Conservation (phyloP, 2,888 invertebrate genomes). For the Campopleginae sp. region DNA sequence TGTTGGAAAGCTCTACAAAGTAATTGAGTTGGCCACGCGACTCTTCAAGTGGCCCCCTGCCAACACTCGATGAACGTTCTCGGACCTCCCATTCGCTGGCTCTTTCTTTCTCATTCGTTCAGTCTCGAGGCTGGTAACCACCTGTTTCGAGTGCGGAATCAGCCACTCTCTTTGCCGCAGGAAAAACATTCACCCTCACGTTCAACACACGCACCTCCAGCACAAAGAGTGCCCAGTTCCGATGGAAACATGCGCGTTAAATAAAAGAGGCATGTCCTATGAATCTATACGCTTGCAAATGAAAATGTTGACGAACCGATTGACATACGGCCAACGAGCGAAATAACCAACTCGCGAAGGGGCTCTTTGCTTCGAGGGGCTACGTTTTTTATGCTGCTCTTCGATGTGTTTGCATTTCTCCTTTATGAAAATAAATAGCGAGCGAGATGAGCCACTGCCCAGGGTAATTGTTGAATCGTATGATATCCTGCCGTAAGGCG, state of each 20-base stretch:
- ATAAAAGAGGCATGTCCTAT: constrained; percentile 55
- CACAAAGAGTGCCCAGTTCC: constrained; percentile 19
- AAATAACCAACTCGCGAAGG: constrained; percentile 57
- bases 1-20: constrained; percentile 80
- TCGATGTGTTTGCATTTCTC: constrained; percentile 77
- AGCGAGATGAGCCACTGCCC: constrained; percentile 25
- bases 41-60: constrained; percentile 81
- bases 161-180: constrained; percentile 67
- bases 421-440: constrained; percentile 76
- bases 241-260: constrained; percentile 64
- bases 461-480: constrained; percentile 32
- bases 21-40: constrained; percentile 84
- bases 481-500: constrained; percentile 26
- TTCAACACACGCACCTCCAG: constrained; percentile 44
- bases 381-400: constrained; percentile 18
- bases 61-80: constrained; percentile 70
- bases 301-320: constrained; percentile 66
- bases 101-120: constrained; percentile 71
- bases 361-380: constrained; percentile 41
- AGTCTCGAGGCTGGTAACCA: constrained; percentile 80
- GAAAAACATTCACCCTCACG: constrained; percentile 63
- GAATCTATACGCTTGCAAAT: constrained; percentile 70
- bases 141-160: constrained; percentile 80
- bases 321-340: constrained; percentile 81
- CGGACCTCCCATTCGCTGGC: constrained; percentile 47